These are phyloP conservation scores for Corythoichthys intestinalis DNA, from an alignment of 2,113 vertebrate species.

Conservation along the genomic window DNA sequence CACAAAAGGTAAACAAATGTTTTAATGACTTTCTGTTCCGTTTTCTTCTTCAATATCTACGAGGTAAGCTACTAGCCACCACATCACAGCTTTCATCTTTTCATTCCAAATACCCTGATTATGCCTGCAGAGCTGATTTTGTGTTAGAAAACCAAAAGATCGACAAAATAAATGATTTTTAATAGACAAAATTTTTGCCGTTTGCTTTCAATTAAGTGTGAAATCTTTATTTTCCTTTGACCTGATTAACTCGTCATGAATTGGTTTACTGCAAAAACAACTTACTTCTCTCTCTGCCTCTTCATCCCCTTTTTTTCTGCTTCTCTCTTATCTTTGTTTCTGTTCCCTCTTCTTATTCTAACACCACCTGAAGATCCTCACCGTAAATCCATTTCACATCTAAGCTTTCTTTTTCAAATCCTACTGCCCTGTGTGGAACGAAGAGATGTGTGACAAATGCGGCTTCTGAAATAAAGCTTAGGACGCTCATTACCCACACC, in stretches of 20 bases:
- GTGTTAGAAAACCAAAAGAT: constrained; percentile 13
- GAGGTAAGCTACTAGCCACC: constrained; percentile 4
- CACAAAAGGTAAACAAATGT: neutral
- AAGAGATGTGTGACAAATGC: neutral
- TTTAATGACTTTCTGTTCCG: neutral
- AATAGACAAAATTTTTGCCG: neutral
- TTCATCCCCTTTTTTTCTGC: neutral
- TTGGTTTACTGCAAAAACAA: neutral
- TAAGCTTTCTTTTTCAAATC: neutral
- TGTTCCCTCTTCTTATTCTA: neutral
- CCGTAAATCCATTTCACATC: neutral
- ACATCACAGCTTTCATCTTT: constrained; percentile 11
- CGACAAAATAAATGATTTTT: neutral
- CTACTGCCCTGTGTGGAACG: neutral
- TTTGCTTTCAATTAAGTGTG: neutral
- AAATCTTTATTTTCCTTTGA: neutral
- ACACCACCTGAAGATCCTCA: neutral
- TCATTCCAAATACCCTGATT: neutral
- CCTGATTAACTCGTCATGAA: neutral
- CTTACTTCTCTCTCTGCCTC: too few species aligned
- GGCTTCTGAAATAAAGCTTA: neutral
- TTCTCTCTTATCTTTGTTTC: neutral
- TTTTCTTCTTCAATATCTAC: constrained; percentile 11
- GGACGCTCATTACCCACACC: too few species aligned
- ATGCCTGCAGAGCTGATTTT: constrained; percentile 14